Base-by-base conservation (phyloP, 2,113 vertebrate species). In the Corythornis cristatus region DNA sequence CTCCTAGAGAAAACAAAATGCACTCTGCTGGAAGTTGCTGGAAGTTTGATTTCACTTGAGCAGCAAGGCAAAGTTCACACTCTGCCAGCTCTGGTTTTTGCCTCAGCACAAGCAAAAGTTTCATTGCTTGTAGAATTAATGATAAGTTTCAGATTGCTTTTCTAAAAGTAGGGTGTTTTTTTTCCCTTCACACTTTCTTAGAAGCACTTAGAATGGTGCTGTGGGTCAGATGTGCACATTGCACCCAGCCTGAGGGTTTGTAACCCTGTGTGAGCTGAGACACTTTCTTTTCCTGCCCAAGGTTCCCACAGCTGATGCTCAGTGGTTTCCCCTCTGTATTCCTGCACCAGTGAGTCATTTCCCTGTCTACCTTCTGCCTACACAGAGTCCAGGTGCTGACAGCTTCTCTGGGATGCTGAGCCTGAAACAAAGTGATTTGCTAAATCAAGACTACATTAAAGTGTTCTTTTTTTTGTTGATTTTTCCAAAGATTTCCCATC, bases 341-440 rank as follows among this genome's bases (percentile, higher is more conserved):
- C 60, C 64, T 76, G 58, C 61, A 48, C 28, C 46, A 77, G n/a
- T 93, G 94, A 95, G 20, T 93, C 72, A 85, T 66, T 90, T 95
- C 75, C 79, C 75, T 42, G 56, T 93, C 78, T 89, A 50, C 72
- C 82, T 88, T 73, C 89, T 81, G 80, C 65, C 88, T 96, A 86
- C 90, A 45, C 56, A 66, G 28, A 54, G 64, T 54, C 68, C 79
- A 81, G 61, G 73, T 72, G 83, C 65, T 53, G 57, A 60, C 1
- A 3, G 43, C 43, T 42, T 91, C 22, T 3, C 51, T 42, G 53
- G 65, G 83, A 71, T 53, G 53, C 6, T 77, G 43, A 71, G 37
- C 37, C 43, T 25, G 72, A 91, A 93, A 83, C 68, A 4, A 93
- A 96, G 46, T 19, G 57, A 78, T 81, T 83, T 86, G 40, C 48